Evolutionary conservation across 2,113 vertebrate genomes (phyloP), one percentile per base, ranked within the genome.

Genomic region (Otis tarda): DNA sequence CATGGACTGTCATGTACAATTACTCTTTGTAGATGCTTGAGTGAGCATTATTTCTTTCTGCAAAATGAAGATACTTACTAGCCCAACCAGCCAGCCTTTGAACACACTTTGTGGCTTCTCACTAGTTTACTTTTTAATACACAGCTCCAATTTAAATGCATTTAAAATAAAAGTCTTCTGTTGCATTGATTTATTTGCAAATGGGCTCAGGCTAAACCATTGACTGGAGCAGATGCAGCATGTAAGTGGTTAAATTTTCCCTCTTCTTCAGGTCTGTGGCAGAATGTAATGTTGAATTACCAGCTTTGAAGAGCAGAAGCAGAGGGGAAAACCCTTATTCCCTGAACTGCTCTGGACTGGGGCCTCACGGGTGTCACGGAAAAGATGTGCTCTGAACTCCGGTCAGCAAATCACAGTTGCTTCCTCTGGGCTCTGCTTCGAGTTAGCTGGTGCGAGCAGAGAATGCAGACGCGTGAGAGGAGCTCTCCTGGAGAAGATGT

Each of bases 1-100:
- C 94, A 94, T 22, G 33, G 63, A 33, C 59, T 94, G 92, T 94
- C 95, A 81, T n/a, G 33, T 74, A 43, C 82, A 90, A 94, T 97
- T 93, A 95, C 23, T 57, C 45, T 83, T 76, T 45, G n/a, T 65
- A 94, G 73, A 47, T 93, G 80, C 85, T 89, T 88, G 68, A 93
- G n/a, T 71, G 47, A 89, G 45, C n/a, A 39, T 84, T 91, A 57
- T 75, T 89, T 90, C 37, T 78, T 64, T 50, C 60, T 65, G 35
- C 28, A 75, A 87, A 97, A 93, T 71, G 7, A 77, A 91, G 82
- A 88, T 6, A 64, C 12, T 73, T 79, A 27, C 31, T 57, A 55
- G 27, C 10, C 70, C 57, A 56, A 56, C 67, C 27, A 69, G 43
- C 8, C 55, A 88, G 60, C 9, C 43, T 82, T 89, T 86, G 85